Evolutionary conservation across 2,113 vertebrate species (phyloP).

Genomic region (Acrocephalus kingi): DNA sequence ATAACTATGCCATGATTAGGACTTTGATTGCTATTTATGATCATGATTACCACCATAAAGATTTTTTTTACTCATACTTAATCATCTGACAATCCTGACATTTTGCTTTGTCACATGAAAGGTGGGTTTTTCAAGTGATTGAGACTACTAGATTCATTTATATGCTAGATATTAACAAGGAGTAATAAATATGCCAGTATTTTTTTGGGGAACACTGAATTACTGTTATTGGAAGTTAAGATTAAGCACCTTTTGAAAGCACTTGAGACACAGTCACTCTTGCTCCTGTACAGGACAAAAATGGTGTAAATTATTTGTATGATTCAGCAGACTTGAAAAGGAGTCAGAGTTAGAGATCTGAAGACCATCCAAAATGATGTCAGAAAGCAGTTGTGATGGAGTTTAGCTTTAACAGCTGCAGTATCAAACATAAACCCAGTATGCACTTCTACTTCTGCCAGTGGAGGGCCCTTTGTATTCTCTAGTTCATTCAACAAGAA

Average conservation of each 20-base stretch:
- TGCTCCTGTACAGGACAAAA: neutral
- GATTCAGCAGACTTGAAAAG: neutral
- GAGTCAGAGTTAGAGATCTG: neutral
- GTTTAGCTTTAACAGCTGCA: neutral
- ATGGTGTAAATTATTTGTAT: neutral
- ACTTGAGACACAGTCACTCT: neutral
- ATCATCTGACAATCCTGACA: neutral
- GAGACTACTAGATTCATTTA: neutral
- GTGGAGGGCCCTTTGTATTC: neutral
- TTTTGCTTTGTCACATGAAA: neutral
- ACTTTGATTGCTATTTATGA: neutral
- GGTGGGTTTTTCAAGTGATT: neutral
- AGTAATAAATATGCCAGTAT: neutral
- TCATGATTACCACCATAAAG: neutral
- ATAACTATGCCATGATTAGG: neutral
- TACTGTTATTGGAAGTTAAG: neutral
- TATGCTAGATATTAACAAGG: neutral
- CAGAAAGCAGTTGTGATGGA: neutral
- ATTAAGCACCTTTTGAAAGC: neutral
- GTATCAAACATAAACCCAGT: neutral
- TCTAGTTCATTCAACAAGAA: neutral
- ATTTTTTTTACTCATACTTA: neutral
- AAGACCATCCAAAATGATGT: neutral
- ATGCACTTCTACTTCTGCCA: neutral
- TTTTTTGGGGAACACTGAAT: neutral